A percentile compares a stretch with the other conserved stretches of the same genome.
phyloP scores from a whole-genome alignment of 2,113 vertebrate species.

The Lophochroa leadbeateri region DNA sequence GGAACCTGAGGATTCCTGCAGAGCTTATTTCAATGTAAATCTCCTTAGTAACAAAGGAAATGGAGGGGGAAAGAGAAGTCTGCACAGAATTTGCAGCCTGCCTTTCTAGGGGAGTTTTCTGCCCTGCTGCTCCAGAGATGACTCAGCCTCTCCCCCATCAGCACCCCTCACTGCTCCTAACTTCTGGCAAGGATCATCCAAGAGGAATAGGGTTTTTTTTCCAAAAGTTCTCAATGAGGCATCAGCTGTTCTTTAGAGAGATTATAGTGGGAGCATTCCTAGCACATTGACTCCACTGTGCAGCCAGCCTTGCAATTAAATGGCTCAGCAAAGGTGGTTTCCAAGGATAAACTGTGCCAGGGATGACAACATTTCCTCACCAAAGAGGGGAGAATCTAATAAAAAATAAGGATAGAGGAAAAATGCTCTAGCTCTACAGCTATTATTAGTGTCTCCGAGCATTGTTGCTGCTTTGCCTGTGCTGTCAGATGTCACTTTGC shows the following conservation, averaged over 20 bases:
- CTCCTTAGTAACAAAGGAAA: slow-evolving; percentile 69
- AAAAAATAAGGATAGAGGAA: slow-evolving; percentile 44
- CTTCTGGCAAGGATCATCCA: neutral
- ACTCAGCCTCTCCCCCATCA: neutral
- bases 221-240: slow-evolving; percentile 3
- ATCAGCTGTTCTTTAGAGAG: slow-evolving; percentile 53
- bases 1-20: slow-evolving; percentile 51
- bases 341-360: slow-evolving; percentile 53
- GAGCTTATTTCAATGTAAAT: slow-evolving; percentile 56
- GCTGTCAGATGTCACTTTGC: slow-evolving; percentile 66
- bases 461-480: slow-evolving; percentile 27
- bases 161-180: neutral
- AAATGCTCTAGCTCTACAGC: slow-evolving; percentile 38
- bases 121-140: neutral
- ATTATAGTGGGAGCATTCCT: slow-evolving; percentile 23
- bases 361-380: slow-evolving; percentile 42
- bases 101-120: neutral
- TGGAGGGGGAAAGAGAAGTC: neutral
- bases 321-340: slow-evolving; percentile 57
- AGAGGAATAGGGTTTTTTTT: neutral
- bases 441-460: slow-evolving; percentile 60
- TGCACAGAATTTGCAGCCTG: neutral
- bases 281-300: neutral
- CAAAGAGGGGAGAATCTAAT: slow-evolving; percentile 27
- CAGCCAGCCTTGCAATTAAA: slow-evolving; percentile 35